These are phyloP conservation scores for Cyprinus carpio DNA, from an alignment of 2,113 vertebrate species.

Conservation along the genomic window DNA sequence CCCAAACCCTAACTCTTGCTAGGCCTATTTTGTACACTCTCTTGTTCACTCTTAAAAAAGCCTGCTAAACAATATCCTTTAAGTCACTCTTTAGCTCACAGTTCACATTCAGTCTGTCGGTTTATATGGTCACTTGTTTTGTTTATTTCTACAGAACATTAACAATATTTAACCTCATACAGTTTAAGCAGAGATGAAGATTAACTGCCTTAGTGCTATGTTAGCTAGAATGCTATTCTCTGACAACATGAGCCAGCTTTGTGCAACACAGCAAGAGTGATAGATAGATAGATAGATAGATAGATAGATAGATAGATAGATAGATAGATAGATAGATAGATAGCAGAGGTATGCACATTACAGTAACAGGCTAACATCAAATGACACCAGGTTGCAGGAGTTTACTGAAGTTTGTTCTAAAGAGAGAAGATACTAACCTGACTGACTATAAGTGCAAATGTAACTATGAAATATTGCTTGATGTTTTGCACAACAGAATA, in stretches of 20 bases:
- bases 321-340: conserved; percentile 13
- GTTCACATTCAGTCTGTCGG: conserved; percentile 82
- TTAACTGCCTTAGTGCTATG: conserved; percentile 33
- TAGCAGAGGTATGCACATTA: conserved; percentile 24
- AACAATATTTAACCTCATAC: conserved; percentile 60
- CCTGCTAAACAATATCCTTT: conserved; percentile 17
- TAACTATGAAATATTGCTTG: conserved; percentile 8
- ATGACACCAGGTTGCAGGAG: conserved; percentile 16
- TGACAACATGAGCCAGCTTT: conserved; percentile 34
- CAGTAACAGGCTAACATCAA: conserved; percentile 39
- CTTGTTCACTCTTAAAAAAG: neutral
- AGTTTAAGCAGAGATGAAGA: conserved; percentile 44
- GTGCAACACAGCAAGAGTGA: conserved; percentile 44
- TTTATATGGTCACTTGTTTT: conserved; percentile 67
- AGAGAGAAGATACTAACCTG: neutral
- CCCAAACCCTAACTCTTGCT: neutral
- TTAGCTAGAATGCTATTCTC: conserved; percentile 36
- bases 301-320: conserved; percentile 28
- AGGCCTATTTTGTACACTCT: conserved; percentile 27
- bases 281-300: conserved; percentile 20
- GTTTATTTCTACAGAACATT: conserved; percentile 58
- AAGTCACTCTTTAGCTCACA: conserved; percentile 61
- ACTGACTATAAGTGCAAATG: conserved; percentile 9
- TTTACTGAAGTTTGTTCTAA: conserved; percentile 33
- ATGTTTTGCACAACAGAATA: neutral